phyloP scores from a whole-genome alignment of 35 echinoderm and acorn worm genomes.

The Apostichopus parvimensis region DNA sequence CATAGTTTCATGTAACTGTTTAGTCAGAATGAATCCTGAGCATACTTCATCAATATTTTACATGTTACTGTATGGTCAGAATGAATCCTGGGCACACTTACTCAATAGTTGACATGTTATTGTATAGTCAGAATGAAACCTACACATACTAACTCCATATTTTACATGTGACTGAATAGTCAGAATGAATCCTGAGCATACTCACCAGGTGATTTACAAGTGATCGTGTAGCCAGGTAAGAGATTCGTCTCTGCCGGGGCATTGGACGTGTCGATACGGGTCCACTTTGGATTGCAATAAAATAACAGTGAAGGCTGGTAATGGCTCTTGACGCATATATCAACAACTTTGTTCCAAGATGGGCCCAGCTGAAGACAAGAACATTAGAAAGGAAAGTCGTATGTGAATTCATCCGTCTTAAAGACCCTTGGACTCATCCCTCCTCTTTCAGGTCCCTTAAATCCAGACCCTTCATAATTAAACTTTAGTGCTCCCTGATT shows the following conservation, averaged over 20 bases:
- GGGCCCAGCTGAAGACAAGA: constrained; percentile 70
- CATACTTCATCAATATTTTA: not conserved
- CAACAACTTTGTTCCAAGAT: constrained; percentile 84
- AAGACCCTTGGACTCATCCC: too few species aligned
- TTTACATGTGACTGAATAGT: too few species aligned
- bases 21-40: not conserved
- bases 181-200: not conserved
- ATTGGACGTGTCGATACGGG: constrained; percentile 49
- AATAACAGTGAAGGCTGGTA: constrained; percentile 87
- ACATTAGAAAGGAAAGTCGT: not conserved
- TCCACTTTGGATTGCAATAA: constrained; percentile 84
- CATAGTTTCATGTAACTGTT: too few species aligned
- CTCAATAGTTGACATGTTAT: too few species aligned
- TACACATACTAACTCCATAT: too few species aligned
- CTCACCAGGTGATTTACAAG: constrained; percentile 63
- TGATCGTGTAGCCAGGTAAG: constrained; percentile 65
- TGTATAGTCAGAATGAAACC: too few species aligned
- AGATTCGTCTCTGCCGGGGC: constrained; percentile 68
- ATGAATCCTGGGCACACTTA: too few species aligned
- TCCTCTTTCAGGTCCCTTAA: too few species aligned
- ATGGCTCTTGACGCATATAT: constrained; percentile 68
- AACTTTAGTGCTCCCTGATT: too few species aligned
- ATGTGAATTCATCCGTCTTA: too few species aligned
- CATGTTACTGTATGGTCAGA: too few species aligned
- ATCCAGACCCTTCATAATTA: too few species aligned